Evolutionary conservation across 1,140 invertebrate species (phyloP), one percentile per base, ranked within the genome.

Genomic region (Trichonephila clavata): DNA sequence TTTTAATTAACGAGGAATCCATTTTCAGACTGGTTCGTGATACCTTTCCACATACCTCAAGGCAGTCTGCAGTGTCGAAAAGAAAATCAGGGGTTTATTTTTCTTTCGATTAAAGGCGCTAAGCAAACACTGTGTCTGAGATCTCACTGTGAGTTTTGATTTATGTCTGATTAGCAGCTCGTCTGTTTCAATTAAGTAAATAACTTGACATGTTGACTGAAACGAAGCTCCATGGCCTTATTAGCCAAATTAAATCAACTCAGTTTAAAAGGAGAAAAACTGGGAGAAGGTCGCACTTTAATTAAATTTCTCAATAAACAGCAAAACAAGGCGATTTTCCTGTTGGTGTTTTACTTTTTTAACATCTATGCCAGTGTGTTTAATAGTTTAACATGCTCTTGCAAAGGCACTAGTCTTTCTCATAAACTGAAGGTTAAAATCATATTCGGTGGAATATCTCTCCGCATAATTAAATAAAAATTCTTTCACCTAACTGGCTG

Each of bases 171-270:
- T 86, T 93, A 93, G 84, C 27, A 93, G 39, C 20, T 93, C 92
- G 92, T 87, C 92, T 93, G 84, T 93, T 93, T 93, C 84, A 93
- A 93, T 93, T 93, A 93, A 61, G 65, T 88, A 93, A 93, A 88
- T 93, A 93, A 81, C 61, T 93, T 88, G 92, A 71, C 92, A 88
- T 93, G 92, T 93, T 93, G 65, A 87, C 65, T 87, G 92, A 93
- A 93, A 93, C 86, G 92, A 68, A 57, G 57, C 84, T 93, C 21
- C 7, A 27, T 83, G 27, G 39, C 32, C 61, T 92, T 92, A 92
- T 92, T 92, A 86, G 60, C 61, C 81, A 92, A 93, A 93, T 93
- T 93, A 93, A 93, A 93, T 93, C 84, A 93, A 60, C 20, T 86
- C 18, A 77, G 63, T 92, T 71, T 92, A 92, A 92, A 86, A 20